Percentiles rank a stretch among this genome's conserved stretches.
phyloP scores from a whole-genome alignment of 2,888 invertebrate species.

The Meandrusa payeni region DNA sequence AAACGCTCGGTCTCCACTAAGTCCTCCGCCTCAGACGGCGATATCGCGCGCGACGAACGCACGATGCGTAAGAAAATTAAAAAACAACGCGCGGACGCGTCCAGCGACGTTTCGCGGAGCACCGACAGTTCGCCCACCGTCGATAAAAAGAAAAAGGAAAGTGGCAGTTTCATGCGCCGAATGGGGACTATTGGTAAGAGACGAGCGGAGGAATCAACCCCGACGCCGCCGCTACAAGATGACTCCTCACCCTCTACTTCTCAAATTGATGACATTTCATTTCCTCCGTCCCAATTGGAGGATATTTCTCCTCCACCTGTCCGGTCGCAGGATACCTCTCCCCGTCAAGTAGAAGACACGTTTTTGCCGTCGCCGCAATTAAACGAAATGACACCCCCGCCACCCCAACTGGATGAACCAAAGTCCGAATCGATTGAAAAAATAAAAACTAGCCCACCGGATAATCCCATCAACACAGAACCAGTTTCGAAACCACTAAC shows the following conservation, averaged over 20 bases:
- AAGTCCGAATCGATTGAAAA: slow-evolving; percentile 2
- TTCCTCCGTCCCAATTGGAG: slow-evolving; percentile 27
- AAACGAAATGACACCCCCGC: not conserved
- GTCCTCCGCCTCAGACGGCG: slow-evolving; percentile 73
- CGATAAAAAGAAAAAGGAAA: slow-evolving; percentile 64
- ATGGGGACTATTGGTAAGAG: slow-evolving; percentile 69
- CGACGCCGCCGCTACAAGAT: slow-evolving; percentile 38
- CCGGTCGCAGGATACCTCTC: not conserved
- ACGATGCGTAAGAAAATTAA: slow-evolving; percentile 77
- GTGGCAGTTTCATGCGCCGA: slow-evolving; percentile 55
- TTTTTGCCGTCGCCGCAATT: not conserved
- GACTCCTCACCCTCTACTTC: slow-evolving; percentile 31
- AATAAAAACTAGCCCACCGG: slow-evolving; percentile 1
- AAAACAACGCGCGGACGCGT: slow-evolving; percentile 61
- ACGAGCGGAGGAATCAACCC: slow-evolving; percentile 47
- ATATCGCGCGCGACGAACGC: slow-evolving; percentile 70
- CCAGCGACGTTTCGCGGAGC: slow-evolving; percentile 46
- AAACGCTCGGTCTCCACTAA: slow-evolving; percentile 67
- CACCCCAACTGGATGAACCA: slow-evolving; percentile 4
- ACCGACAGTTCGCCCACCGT: slow-evolving; percentile 61
- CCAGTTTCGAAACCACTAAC: slow-evolving; percentile 31
- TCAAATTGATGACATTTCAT: slow-evolving; percentile 30
- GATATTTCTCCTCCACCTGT: slow-evolving; percentile 21
- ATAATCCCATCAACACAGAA: not conserved
- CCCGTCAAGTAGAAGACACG: not conserved